Evolutionary conservation across 1,140 invertebrate species (phyloP).

Genomic region (Drosophila ambigua): DNA sequence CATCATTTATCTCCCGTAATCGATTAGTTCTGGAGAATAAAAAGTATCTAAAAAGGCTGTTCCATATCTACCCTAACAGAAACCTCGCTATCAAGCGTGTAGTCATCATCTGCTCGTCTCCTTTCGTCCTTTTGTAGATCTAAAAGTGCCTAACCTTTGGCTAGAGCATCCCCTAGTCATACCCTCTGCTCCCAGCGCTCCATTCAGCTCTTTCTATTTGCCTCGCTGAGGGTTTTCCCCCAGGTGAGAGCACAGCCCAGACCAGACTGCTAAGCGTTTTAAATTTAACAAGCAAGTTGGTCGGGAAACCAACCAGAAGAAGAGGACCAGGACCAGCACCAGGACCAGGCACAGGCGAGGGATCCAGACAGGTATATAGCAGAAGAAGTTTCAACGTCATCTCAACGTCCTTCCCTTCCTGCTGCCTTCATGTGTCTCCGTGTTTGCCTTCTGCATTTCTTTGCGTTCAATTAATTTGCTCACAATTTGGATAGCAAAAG

Average conservation of each 20-base stretch:
- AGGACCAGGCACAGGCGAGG: too few species aligned
- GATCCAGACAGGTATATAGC: constrained; percentile 28
- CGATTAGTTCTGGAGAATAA: background rate
- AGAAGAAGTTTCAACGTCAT: constrained; percentile 34
- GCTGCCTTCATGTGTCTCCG: background rate
- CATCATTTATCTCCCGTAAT: background rate
- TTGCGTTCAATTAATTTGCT: constrained; percentile 82
- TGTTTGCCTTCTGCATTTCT: constrained; percentile 77
- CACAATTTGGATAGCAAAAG: constrained; percentile 70
- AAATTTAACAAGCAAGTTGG: constrained; percentile 70
- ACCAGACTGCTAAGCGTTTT: constrained; percentile 63
- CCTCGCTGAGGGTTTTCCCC: constrained; percentile 23
- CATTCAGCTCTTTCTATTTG: constrained; percentile 30
- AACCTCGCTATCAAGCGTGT: background rate
- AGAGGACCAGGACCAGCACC: constrained; percentile 16
- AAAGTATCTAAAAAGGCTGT: too few species aligned
- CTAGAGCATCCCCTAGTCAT: constrained; percentile 25
- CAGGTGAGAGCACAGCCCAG: constrained; percentile 12
- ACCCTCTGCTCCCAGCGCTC: constrained; percentile 23
- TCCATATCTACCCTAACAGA: constrained; percentile 6
- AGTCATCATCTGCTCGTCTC: background rate
- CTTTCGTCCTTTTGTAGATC: too few species aligned
- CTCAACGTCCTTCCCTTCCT: background rate
- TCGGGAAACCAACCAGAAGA: constrained; percentile 33
- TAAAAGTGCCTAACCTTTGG: constrained; percentile 1